These are phyloP conservation scores for Drosophila repletoides DNA, from an alignment of 1,140 invertebrate genomes.

Conservation along the genomic window DNA sequence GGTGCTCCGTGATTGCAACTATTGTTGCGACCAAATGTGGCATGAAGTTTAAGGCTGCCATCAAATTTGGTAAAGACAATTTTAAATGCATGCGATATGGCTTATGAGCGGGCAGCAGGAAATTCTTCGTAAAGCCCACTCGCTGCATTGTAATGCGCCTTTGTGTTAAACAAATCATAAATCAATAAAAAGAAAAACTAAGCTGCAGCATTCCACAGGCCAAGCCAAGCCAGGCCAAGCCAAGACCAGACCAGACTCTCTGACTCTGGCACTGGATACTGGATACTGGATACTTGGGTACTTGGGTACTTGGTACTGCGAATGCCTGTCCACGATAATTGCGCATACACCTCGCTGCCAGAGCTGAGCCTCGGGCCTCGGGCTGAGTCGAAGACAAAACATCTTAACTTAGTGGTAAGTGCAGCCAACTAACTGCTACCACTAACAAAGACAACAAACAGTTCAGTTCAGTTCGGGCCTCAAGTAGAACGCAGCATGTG, in stretches of 20 bases:
- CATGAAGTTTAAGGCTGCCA: slow-evolving; percentile 80
- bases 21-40: slow-evolving; percentile 76
- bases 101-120: slow-evolving; percentile 57
- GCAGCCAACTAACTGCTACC: slow-evolving; percentile 78
- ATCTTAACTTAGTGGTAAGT: slow-evolving; percentile 80
- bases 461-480: slow-evolving; percentile 55
- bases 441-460: slow-evolving; percentile 77
- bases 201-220: slow-evolving; percentile 63
- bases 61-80: slow-evolving; percentile 79
- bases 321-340: slow-evolving; percentile 49
- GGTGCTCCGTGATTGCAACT: slow-evolving; percentile 71
- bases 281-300: neutral
- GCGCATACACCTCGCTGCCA: slow-evolving; percentile 43
- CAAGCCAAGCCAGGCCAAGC: neutral
- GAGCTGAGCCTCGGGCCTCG: neutral
- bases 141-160: slow-evolving; percentile 72
- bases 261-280: slow-evolving; percentile 1
- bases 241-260: slow-evolving; percentile 10
- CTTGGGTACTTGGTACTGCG: slow-evolving; percentile 12
- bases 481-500: slow-evolving; percentile 76
- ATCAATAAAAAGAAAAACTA: slow-evolving; percentile 81
- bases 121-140: slow-evolving; percentile 71
- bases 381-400: slow-evolving; percentile 63
- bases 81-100: slow-evolving; percentile 68
- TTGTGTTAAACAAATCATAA: slow-evolving; percentile 81